Conservation (phyloP, 2,113 vertebrate genomes). For the Osmerus mordax region DNA sequence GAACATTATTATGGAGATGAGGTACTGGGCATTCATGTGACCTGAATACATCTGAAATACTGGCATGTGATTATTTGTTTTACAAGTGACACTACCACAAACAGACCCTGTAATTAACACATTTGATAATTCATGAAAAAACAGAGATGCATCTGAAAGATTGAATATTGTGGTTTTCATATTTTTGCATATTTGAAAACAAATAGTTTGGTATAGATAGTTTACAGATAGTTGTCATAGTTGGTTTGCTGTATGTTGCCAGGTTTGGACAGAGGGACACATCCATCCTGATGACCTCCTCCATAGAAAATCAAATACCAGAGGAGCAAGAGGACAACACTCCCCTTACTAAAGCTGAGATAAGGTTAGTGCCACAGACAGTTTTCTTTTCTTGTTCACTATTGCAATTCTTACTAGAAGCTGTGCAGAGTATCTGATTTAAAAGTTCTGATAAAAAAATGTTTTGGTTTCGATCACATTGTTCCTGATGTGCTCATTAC, state of each 20-base stretch:
- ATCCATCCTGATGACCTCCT: conserved; percentile 69
- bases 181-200: not conserved
- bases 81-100: not conserved
- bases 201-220: not conserved
- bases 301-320: conserved; percentile 55
- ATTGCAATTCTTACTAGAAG: no score
- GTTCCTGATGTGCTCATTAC: not conserved
- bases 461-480: no score
- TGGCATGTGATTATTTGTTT: not conserved
- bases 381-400: no score
- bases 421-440: no score
- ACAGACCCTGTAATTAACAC: not conserved
- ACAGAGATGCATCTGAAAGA: not conserved
- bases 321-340: conserved; percentile 34
- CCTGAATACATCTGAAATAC: not conserved
- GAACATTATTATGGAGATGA: not conserved
- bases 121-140: not conserved
- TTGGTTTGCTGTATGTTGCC: conserved; percentile 24
- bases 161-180: not conserved
- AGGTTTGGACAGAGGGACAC: conserved; percentile 72
- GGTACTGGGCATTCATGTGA: not conserved
- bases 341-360: conserved; percentile 44
- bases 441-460: no score
- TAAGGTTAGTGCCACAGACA: conserved; percentile 55
- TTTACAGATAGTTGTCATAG: not conserved